Evolutionary conservation across 1,140 invertebrate species (phyloP).

Genomic region (Caenorhabditis latens): DNA sequence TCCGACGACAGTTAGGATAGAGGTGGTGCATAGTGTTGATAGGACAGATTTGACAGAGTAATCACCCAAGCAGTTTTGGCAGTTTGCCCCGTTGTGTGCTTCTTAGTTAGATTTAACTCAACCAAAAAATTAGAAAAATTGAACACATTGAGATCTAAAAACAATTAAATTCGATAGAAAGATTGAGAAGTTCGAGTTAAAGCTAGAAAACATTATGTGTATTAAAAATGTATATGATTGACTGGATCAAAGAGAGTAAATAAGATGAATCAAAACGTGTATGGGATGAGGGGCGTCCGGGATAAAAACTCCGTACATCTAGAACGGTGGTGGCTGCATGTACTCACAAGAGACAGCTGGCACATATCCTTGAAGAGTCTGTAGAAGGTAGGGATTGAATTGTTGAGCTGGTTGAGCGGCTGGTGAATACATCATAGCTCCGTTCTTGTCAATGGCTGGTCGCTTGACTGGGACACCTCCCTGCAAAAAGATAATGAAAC

Average conservation of each 20-base stretch:
- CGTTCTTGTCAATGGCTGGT: constrained; percentile 70
- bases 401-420: constrained; percentile 43
- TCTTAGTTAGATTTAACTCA: neutral
- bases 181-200: constrained; percentile 36
- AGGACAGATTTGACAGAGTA: constrained; percentile 4
- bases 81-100: neutral
- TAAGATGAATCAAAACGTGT: constrained; percentile 1
- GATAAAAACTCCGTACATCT: neutral
- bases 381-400: constrained; percentile 70
- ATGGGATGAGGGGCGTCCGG: neutral
- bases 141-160: constrained; percentile 25
- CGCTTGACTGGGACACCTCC: constrained; percentile 66
- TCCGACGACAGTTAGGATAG: constrained; percentile 41
- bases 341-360: constrained; percentile 72
- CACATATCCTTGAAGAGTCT: constrained; percentile 68
- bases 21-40: constrained; percentile 27
- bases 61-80: constrained; percentile 1
- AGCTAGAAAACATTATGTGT: constrained; percentile 30
- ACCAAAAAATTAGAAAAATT: neutral
- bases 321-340: constrained; percentile 51
- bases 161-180: constrained; percentile 34
- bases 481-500: constrained; percentile 48
- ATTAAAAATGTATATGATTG: constrained; percentile 3
- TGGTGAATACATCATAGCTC: constrained; percentile 56
- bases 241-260: neutral